phyloP scores from a whole-genome alignment of 64 coral and sea anemone genomes.

The Hydrozoanthus tunicans region DNA sequence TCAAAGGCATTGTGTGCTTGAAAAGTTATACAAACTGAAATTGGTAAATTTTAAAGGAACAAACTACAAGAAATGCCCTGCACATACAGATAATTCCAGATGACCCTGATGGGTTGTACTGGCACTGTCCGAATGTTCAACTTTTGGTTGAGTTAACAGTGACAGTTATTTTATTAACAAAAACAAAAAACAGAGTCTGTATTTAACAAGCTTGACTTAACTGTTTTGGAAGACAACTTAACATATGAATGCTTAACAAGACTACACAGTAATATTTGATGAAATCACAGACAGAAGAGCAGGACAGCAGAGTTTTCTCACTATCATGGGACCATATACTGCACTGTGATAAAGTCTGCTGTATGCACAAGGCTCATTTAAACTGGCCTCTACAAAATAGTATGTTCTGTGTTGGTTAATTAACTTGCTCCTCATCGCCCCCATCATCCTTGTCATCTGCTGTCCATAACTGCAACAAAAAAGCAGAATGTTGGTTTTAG shows the following conservation, averaged over 20 bases:
- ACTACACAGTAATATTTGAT: constrained; percentile 30
- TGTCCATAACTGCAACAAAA: constrained; percentile 17
- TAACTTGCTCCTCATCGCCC: background rate
- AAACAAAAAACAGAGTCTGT: background rate
- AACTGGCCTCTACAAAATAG: constrained; percentile 8
- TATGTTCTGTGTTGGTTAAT: constrained; percentile 15
- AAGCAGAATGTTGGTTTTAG: background rate
- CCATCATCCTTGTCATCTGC: background rate
- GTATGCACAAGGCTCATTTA: constrained; percentile 1
- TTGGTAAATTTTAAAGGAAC: background rate
- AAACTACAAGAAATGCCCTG: background rate
- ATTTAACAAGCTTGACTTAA: constrained; percentile 2
- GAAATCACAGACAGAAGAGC: background rate
- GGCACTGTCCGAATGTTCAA: background rate
- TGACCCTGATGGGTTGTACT: background rate
- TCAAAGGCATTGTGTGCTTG: background rate
- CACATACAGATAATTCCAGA: background rate
- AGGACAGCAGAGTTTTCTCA: background rate
- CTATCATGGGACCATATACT: background rate
- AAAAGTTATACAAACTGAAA: background rate
- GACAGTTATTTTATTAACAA: constrained; percentile 7
- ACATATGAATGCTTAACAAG: constrained; percentile 16
- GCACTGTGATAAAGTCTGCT: constrained; percentile 20
- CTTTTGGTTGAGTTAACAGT: background rate
- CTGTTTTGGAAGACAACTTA: background rate